phyloP scores from a whole-genome alignment of 2,113 vertebrate genomes.

The Microcebus lehilahytsara region DNA sequence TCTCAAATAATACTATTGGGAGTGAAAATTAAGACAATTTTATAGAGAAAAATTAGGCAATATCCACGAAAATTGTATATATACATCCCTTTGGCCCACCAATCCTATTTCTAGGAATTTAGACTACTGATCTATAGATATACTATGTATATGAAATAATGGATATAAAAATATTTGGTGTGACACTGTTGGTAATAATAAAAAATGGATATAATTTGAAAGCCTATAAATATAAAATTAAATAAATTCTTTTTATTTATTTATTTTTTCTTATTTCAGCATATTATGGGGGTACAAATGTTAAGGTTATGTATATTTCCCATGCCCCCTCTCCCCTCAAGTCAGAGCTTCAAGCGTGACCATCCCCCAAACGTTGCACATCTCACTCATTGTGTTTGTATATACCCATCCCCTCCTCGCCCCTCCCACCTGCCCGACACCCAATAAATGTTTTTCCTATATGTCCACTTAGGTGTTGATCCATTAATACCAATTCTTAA shows the following conservation, averaged over 20 bases:
- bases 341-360: too few species aligned
- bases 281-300: too few species aligned
- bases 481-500: too few species aligned
- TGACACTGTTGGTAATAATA: neutral
- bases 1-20: neutral
- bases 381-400: too few species aligned
- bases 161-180: neutral
- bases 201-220: neutral
- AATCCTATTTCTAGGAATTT: neutral
- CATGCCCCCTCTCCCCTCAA: too few species aligned
- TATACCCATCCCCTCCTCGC: too few species aligned
- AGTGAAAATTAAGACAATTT: neutral
- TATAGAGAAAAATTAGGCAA: neutral
- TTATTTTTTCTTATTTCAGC: too few species aligned
- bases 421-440: too few species aligned
- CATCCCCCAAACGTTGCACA: too few species aligned
- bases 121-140: neutral
- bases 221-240: neutral
- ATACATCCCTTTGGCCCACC: neutral
- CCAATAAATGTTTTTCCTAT: too few species aligned
- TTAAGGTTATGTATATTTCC: too few species aligned
- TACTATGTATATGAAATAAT: neutral
- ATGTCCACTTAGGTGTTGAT: too few species aligned
- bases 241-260: neutral
- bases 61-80: neutral